Percentiles rank a stretch among this genome's conserved stretches.
Conservation (phyloP, 2,888 invertebrate genomes). For the Macropis europaea region DNA sequence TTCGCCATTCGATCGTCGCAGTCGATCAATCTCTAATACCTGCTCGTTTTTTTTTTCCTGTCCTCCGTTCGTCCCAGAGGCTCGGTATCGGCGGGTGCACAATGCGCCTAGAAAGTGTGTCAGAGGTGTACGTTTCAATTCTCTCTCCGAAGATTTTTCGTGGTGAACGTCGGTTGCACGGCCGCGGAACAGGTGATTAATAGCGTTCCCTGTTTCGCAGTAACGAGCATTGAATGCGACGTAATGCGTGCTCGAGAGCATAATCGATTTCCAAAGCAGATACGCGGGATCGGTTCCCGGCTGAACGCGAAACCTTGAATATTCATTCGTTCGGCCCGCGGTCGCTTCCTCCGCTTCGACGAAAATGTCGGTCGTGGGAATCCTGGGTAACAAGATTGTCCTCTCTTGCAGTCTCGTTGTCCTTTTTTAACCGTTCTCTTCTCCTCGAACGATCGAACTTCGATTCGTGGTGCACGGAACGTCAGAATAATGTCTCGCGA, state of each 20-base stretch:
- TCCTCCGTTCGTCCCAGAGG: background rate
- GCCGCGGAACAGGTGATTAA: slow-evolving; percentile 57
- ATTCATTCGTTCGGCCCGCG: slow-evolving; percentile 39
- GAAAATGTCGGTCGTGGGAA: slow-evolving; percentile 50
- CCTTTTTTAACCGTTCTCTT: too few relatives aligned
- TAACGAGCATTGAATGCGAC: slow-evolving; percentile 58
- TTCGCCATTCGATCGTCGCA: background rate
- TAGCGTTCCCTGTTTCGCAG: slow-evolving; percentile 51
- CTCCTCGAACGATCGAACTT: too few relatives aligned
- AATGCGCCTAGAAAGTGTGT: slow-evolving; percentile 58
- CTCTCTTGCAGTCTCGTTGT: slow-evolving; percentile 14
- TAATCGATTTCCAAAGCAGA: slow-evolving; percentile 61
- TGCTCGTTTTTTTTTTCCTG: slow-evolving; percentile 1
- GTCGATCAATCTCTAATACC: background rate
- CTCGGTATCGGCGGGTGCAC: slow-evolving; percentile 23
- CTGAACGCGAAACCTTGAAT: slow-evolving; percentile 48
- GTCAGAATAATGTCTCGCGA: too few relatives aligned
- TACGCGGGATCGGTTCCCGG: slow-evolving; percentile 38
- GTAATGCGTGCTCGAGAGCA: slow-evolving; percentile 53
- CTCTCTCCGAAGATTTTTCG: slow-evolving; percentile 53
- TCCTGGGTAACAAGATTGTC: slow-evolving; percentile 25
- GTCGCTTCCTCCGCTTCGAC: slow-evolving; percentile 21
- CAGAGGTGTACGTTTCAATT: slow-evolving; percentile 62
- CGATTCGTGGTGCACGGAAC: too few relatives aligned
- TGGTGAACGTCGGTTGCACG: slow-evolving; percentile 43